These are phyloP conservation scores for Carollia perspicillata DNA, from an alignment of 2,113 vertebrate genomes.

Conservation along the genomic window DNA sequence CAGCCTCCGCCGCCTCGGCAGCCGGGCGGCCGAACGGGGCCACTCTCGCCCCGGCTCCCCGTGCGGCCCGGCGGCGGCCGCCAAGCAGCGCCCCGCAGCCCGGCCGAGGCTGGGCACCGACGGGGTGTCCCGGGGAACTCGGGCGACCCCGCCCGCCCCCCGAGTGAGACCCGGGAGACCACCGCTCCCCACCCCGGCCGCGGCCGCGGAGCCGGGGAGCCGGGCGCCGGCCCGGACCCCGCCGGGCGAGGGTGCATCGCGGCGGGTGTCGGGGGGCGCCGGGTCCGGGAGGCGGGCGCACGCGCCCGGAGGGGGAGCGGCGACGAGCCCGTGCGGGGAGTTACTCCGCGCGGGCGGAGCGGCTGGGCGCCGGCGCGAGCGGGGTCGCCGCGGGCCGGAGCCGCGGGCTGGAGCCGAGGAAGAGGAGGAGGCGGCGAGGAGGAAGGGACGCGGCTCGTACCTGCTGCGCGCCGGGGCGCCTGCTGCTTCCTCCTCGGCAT, in stretches of 20 bases:
- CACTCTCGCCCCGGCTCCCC: background rate
- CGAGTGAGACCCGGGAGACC: background rate
- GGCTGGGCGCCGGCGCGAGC: background rate
- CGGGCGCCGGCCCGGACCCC: background rate
- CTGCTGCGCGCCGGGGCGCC: slow-evolving; percentile 97
- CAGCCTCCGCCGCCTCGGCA: slow-evolving; percentile 68
- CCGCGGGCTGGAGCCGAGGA: slow-evolving; percentile 18
- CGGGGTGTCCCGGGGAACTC: slow-evolving; percentile 70
- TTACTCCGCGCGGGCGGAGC: slow-evolving; percentile 51
- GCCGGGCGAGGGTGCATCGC: background rate
- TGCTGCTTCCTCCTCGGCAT: slow-evolving; percentile 99
- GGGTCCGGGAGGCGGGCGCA: slow-evolving; percentile 12
- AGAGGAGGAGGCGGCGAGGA: slow-evolving; percentile 23
- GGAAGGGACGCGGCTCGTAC: slow-evolving; percentile 83
- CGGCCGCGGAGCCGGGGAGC: background rate
- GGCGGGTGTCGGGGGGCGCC: slow-evolving; percentile 9
- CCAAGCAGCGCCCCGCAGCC: slow-evolving; percentile 5
- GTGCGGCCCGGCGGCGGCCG: background rate
- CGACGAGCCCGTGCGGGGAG: slow-evolving; percentile 51
- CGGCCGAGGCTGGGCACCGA: slow-evolving; percentile 14
- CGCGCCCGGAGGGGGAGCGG: slow-evolving; percentile 45
- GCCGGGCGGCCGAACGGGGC: slow-evolving; percentile 64
- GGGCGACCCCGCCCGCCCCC: slow-evolving; percentile 69
- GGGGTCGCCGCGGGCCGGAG: slow-evolving; percentile 16
- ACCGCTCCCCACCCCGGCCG: background rate